Percentiles rank a stretch among this genome's conserved stretches.
These are phyloP conservation scores for Drosophila prostipennis DNA, from an alignment of 2,888 invertebrate genomes.

Conservation along the genomic window DNA sequence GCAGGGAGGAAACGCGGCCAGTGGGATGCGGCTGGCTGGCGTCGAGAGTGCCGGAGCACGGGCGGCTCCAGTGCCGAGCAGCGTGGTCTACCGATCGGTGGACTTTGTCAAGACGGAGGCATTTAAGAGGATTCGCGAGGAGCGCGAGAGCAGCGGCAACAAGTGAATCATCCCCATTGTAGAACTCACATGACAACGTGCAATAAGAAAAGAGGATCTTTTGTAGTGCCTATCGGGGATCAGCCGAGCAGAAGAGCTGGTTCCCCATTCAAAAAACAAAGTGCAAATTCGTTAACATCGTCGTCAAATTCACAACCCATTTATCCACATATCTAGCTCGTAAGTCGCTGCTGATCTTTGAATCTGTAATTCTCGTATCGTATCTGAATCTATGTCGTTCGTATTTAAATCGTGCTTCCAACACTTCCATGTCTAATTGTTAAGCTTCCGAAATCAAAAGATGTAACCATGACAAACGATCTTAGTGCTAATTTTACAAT, in stretches of 20 bases:
- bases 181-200: constrained; percentile 36
- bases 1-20: constrained; percentile 51
- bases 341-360: constrained; percentile 18
- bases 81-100: constrained; percentile 94
- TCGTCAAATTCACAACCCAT: constrained; percentile 16
- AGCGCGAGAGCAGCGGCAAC: constrained; percentile 79
- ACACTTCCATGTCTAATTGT: constrained; percentile 45
- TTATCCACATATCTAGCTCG: constrained; percentile 30
- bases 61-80: constrained; percentile 84
- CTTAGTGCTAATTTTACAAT: constrained; percentile 56
- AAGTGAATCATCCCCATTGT: constrained; percentile 70
- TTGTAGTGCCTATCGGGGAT: constrained; percentile 57
- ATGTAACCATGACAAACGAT: constrained; percentile 48
- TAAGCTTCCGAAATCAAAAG: constrained; percentile 51
- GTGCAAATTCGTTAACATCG: constrained; percentile 26
- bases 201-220: constrained; percentile 46
- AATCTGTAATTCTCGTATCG: constrained; percentile 12
- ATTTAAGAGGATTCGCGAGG: constrained; percentile 93
- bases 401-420: constrained; percentile 64
- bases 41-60: constrained; percentile 83
- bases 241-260: constrained; percentile 29
- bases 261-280: constrained; percentile 2
- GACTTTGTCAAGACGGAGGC: constrained; percentile 97
- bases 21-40: constrained; percentile 62
- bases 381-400: constrained; percentile 28